Conservation (phyloP, 1,140 invertebrate genomes). For the Linepithema humile region DNA sequence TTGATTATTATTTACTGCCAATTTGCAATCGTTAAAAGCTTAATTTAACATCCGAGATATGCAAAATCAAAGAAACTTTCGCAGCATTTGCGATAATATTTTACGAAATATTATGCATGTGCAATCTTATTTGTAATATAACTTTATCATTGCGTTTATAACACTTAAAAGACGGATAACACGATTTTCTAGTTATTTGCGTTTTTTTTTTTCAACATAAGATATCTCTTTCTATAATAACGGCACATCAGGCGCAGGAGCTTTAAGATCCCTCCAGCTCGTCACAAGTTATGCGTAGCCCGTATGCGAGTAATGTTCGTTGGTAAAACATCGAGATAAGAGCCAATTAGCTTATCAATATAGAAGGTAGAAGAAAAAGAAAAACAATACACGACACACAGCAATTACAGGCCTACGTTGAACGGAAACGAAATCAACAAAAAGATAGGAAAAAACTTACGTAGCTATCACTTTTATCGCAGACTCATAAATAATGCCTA, state of each 20-base stretch:
- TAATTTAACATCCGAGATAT: neutral
- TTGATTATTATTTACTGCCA: neutral
- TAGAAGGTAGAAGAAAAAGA: constrained; percentile 5
- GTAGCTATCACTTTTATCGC: neutral
- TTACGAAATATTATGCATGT: neutral
- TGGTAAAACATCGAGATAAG: constrained; percentile 43
- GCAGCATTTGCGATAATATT: neutral
- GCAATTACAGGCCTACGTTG: constrained; percentile 2
- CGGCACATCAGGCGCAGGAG: neutral
- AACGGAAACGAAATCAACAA: constrained; percentile 2
- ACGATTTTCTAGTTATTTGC: neutral
- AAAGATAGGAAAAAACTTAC: neutral
- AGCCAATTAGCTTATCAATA: constrained; percentile 52
- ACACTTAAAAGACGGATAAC: constrained; percentile 13
- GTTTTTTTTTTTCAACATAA: constrained; percentile 1
- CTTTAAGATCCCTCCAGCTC: constrained; percentile 25
- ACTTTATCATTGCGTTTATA: neutral
- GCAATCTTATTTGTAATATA: neutral
- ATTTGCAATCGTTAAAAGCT: neutral
- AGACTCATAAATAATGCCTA: neutral
- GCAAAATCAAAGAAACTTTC: neutral
- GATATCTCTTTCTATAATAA: neutral
- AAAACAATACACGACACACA: neutral
- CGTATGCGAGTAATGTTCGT: constrained; percentile 1
- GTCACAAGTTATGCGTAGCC: constrained; percentile 27